These are phyloP conservation scores for Apocrypta bakeri DNA, from an alignment of 1,140 invertebrate species.

Conservation along the genomic window DNA sequence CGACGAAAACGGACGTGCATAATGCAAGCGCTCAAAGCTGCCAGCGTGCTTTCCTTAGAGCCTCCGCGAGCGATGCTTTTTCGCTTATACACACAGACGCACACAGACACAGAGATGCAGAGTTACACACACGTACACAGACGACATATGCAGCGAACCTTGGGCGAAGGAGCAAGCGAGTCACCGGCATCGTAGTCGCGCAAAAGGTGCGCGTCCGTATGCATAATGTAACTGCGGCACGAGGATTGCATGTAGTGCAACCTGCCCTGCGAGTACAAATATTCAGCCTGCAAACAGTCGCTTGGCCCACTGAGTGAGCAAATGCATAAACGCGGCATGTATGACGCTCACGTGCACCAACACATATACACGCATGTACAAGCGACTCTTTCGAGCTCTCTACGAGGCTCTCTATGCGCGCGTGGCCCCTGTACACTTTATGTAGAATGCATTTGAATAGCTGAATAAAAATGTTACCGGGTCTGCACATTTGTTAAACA, in stretches of 20 bases:
- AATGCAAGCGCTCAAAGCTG: constrained; percentile 26
- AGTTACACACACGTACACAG: background rate
- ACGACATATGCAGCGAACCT: too few species aligned
- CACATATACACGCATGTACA: background rate
- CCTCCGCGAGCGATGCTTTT: constrained; percentile 8
- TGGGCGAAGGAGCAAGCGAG: constrained; percentile 7
- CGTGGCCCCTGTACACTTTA: background rate
- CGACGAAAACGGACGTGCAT: constrained; percentile 17
- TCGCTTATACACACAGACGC: background rate
- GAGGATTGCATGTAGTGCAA: background rate
- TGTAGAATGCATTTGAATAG: constrained; percentile 14
- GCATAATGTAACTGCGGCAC: constrained; percentile 24
- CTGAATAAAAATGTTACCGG: background rate
- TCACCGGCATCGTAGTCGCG: background rate
- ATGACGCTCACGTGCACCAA: background rate
- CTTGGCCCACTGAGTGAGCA: constrained; percentile 18
- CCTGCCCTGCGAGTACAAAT: background rate
- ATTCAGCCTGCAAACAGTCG: constrained; percentile 30
- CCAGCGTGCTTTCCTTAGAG: background rate
- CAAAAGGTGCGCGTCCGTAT: constrained; percentile 18
- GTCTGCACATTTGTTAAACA: background rate
- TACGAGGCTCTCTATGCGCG: background rate
- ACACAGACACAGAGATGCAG: background rate
- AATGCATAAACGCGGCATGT: background rate
- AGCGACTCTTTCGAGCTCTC: background rate